phyloP scores from a whole-genome alignment of 2,888 invertebrate species.

The Dryocosmus kuriphilus region DNA sequence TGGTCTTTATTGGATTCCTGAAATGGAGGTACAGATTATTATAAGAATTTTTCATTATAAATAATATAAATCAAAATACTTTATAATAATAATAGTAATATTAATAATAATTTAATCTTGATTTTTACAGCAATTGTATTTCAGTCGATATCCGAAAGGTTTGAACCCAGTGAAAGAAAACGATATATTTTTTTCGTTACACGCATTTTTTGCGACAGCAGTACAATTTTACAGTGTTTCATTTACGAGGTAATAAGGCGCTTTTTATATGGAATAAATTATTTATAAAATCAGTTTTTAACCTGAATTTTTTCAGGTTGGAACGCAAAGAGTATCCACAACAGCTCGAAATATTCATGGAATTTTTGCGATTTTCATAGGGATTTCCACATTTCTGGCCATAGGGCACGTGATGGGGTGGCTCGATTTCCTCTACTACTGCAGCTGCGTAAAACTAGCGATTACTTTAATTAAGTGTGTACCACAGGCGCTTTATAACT shows the following conservation, averaged over 20 bases:
- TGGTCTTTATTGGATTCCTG: conserved; percentile 90
- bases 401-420: conserved; percentile 84
- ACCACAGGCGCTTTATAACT: conserved; percentile 99
- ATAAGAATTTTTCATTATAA: conserved; percentile 15
- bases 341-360: conserved; percentile 85
- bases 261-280: not conserved
- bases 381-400: conserved; percentile 84
- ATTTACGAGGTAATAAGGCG: conserved; percentile 88
- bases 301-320: conserved; percentile 81
- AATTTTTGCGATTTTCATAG: conserved; percentile 82
- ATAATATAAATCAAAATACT: not conserved
- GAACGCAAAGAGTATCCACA: conserved; percentile 90
- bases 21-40: conserved; percentile 83
- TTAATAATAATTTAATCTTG: too few relatives aligned
- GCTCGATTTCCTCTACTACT: conserved; percentile 95
- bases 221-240: conserved; percentile 93
- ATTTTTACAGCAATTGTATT: conserved; percentile 87
- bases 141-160: conserved; percentile 88
- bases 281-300: not conserved
- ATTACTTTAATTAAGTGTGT: conserved; percentile 98
- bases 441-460: conserved; percentile 96
- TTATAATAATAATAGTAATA: too few relatives aligned
- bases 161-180: conserved; percentile 96
- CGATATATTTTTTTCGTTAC: conserved; percentile 97
- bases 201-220: conserved; percentile 91